Percentiles rank a stretch among this genome's conserved stretches.
Conservation (phyloP, 2,888 invertebrate genomes). For the Caenorhabditis angaria region DNA sequence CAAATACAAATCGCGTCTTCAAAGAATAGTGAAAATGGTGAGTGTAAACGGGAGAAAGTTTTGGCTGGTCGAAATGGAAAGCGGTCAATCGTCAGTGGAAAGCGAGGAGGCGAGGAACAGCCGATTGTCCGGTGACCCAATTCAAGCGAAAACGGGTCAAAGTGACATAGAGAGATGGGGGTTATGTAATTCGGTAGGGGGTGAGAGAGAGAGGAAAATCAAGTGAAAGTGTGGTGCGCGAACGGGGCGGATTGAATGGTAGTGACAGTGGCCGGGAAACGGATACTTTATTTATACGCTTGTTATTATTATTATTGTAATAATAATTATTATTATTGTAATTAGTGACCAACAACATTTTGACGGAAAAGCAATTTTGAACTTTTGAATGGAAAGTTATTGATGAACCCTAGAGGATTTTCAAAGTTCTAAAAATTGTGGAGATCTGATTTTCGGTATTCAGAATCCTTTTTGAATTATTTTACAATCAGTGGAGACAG, state of each 20-base stretch:
- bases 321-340: neutral
- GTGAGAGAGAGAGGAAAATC: neutral
- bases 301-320: neutral
- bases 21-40: neutral
- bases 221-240: neutral
- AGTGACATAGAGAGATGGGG: neutral
- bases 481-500: too few species aligned
- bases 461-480: too few species aligned
- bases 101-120: too few species aligned
- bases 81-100: too few species aligned
- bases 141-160: constrained; percentile 4
- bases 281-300: constrained; percentile 4
- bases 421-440: too few species aligned
- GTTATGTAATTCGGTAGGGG: neutral
- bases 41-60: neutral
- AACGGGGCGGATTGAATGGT: neutral
- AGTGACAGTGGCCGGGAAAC: neutral
- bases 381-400: too few species aligned
- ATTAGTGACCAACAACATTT: neutral
- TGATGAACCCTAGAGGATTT: too few species aligned
- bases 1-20: too few species aligned
- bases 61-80: neutral
- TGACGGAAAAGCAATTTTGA: neutral
- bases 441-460: too few species aligned
- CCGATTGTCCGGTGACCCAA: constrained; percentile 4